A percentile compares a stretch with the other conserved stretches of the same genome.
These are phyloP conservation scores for Anolis carolinensis DNA, from an alignment of 2,113 vertebrate species.

Conservation along the genomic window DNA sequence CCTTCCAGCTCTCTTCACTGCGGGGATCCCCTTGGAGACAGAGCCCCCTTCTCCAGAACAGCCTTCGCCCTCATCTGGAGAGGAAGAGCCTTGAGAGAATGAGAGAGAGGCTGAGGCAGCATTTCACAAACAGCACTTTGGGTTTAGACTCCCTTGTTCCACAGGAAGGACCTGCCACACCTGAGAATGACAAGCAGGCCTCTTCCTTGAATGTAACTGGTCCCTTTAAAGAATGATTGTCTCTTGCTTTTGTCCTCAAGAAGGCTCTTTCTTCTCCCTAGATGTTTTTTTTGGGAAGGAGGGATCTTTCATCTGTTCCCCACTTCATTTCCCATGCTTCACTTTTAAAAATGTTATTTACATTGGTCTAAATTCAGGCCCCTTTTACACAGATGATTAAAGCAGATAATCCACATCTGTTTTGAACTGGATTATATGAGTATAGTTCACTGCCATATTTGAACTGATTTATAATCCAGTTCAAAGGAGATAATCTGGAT, in stretches of 20 bases:
- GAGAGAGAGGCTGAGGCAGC: no score
- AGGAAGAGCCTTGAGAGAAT: conserved; percentile 11
- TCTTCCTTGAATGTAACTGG: not conserved
- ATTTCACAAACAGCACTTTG: not conserved
- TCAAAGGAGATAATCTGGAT: no score
- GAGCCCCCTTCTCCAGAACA: conserved; percentile 55
- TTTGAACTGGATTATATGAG: no score
- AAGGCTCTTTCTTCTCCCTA: no score
- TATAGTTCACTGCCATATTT: no score
- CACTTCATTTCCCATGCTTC: not conserved
- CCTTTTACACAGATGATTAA: no score
- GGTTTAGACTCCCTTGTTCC: not conserved
- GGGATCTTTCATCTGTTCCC: not conserved
- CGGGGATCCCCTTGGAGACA: conserved; percentile 56
- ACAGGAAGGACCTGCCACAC: not conserved
- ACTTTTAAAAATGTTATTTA: conserved; percentile 9
- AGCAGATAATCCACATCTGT: no score
- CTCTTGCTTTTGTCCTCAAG: no score
- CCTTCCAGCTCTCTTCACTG: conserved; percentile 20
- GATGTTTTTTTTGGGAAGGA: not conserved
- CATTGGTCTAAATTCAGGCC: no score
- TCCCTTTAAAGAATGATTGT: no score
- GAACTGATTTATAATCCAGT: no score
- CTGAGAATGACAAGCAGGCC: not conserved
- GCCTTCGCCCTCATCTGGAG: conserved; percentile 56